These are phyloP conservation scores for Typhlomys cinereus DNA, from an alignment of 2,113 vertebrate species.

Conservation along the genomic window DNA sequence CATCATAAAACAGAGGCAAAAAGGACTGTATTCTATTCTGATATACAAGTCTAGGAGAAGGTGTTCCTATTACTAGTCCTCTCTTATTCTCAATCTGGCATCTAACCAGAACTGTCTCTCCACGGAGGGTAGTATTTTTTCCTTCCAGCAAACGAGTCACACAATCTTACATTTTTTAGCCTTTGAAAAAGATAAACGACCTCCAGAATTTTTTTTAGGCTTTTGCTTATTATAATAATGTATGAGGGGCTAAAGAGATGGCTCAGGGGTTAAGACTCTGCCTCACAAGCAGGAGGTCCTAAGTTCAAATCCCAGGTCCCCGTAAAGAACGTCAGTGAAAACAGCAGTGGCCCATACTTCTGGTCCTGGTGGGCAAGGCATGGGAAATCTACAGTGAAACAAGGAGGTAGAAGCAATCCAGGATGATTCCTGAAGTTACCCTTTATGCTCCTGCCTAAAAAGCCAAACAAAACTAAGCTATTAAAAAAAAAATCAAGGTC, in stretches of 20 bases:
- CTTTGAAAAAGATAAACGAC: constrained; percentile 73
- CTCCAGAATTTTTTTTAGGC: constrained; percentile 70
- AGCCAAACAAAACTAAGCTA: not conserved
- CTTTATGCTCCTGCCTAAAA: too few species aligned
- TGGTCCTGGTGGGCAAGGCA: too few species aligned
- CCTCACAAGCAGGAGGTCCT: too few species aligned
- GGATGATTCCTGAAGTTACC: too few species aligned
- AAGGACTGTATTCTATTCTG: not conserved
- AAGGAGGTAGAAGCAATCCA: too few species aligned
- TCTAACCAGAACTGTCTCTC: constrained; percentile 38
- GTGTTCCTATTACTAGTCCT: not conserved
- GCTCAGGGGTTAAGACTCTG: too few species aligned
- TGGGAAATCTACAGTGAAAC: too few species aligned
- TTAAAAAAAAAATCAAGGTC: too few species aligned
- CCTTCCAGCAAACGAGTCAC: constrained; percentile 78
- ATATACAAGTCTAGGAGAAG: not conserved
- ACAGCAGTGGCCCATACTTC: too few species aligned
- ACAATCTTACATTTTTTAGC: constrained; percentile 79
- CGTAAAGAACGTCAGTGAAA: too few species aligned
- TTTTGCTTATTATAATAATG: constrained; percentile 74
- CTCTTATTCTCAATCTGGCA: constrained; percentile 18
- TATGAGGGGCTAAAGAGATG: too few species aligned
- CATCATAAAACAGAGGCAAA: not conserved
- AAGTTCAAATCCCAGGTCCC: too few species aligned
- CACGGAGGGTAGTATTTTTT: constrained; percentile 59